Evolutionary conservation across 2,113 vertebrate species (phyloP).

Genomic region (Lota lota): DNA sequence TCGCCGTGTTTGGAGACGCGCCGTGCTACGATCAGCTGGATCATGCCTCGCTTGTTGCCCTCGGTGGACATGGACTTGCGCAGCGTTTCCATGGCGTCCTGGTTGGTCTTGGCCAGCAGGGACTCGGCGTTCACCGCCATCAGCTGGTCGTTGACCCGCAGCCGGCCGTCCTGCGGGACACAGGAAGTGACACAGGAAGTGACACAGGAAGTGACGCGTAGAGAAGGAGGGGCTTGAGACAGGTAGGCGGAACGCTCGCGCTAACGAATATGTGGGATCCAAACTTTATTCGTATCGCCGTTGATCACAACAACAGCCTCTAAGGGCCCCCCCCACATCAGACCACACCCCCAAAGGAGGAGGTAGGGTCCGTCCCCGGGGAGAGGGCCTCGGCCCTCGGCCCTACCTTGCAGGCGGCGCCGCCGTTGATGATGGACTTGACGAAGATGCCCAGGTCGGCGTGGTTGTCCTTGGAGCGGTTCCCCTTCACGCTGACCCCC

Average conservation of each 20-base stretch:
- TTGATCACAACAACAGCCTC: too few species aligned
- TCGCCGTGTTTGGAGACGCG: slow-evolving; percentile 81
- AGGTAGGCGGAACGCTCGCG: too few species aligned
- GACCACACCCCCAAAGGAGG: too few species aligned
- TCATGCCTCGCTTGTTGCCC: slow-evolving; percentile 94
- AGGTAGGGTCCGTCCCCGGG: too few species aligned
- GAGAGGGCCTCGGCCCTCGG: too few species aligned
- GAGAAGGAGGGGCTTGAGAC: too few species aligned
- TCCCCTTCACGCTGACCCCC: slow-evolving; percentile 97
- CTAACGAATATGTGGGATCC: too few species aligned
- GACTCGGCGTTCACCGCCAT: slow-evolving; percentile 96
- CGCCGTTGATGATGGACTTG: slow-evolving; percentile 98
- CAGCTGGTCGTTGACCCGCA: slow-evolving; percentile 93
- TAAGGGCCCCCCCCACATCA: too few species aligned
- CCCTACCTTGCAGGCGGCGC: slow-evolving; percentile 92
- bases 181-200: neutral
- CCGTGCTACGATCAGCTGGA: slow-evolving; percentile 94
- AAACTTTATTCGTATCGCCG: too few species aligned
- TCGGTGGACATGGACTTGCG: slow-evolving; percentile 95
- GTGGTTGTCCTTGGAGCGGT: slow-evolving; percentile 96
- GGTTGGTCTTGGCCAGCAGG: slow-evolving; percentile 92
- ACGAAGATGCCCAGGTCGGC: slow-evolving; percentile 97
- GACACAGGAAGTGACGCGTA: neutral
- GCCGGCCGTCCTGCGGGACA: slow-evolving; percentile 84
- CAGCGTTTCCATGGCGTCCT: slow-evolving; percentile 97